phyloP scores from a whole-genome alignment of 2,797 vertebrate species.

The Lagocephalus sceleratus region DNA sequence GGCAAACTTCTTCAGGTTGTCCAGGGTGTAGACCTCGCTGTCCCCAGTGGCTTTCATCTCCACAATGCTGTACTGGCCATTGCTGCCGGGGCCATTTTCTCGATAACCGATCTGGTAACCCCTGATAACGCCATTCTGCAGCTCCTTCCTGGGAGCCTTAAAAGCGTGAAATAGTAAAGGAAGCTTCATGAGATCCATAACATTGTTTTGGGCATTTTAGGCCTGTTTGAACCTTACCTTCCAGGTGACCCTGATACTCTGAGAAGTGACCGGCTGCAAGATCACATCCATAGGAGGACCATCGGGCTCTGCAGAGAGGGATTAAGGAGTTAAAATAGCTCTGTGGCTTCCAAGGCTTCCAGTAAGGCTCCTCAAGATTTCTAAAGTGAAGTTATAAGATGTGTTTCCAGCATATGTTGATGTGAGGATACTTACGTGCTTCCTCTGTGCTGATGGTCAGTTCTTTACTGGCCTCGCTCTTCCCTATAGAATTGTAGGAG shows the following conservation, averaged over 20 bases:
- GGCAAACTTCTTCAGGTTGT: constrained; percentile 98
- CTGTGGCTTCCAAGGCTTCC: constrained; percentile 5
- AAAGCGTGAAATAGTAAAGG: not conserved
- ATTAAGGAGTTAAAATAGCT: not conserved
- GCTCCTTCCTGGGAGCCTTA: constrained; percentile 93
- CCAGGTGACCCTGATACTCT: constrained; percentile 98
- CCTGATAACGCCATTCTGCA: constrained; percentile 95
- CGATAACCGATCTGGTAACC: constrained; percentile 98
- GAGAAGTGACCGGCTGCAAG: constrained; percentile 92
- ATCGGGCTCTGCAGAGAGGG: constrained; percentile 82
- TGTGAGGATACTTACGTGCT: constrained; percentile 80
- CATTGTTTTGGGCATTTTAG: constrained; percentile 1
- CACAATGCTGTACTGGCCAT: constrained; percentile 97
- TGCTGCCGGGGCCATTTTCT: constrained; percentile 96
- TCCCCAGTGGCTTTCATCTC: constrained; percentile 98
- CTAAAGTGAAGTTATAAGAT: no score
- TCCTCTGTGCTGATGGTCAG: constrained; percentile 97
- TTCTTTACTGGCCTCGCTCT: constrained; percentile 95
- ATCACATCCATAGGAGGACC: constrained; percentile 96
- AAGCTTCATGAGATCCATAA: no score
- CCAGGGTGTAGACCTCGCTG: constrained; percentile 94
- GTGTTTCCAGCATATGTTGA: not conserved
- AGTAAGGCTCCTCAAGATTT: not conserved
- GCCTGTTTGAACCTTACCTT: constrained; percentile 76
- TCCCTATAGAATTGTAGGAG: constrained; percentile 95